Evolutionary conservation across 2,113 vertebrate species (phyloP).

Genomic region (Arizona elegans): DNA sequence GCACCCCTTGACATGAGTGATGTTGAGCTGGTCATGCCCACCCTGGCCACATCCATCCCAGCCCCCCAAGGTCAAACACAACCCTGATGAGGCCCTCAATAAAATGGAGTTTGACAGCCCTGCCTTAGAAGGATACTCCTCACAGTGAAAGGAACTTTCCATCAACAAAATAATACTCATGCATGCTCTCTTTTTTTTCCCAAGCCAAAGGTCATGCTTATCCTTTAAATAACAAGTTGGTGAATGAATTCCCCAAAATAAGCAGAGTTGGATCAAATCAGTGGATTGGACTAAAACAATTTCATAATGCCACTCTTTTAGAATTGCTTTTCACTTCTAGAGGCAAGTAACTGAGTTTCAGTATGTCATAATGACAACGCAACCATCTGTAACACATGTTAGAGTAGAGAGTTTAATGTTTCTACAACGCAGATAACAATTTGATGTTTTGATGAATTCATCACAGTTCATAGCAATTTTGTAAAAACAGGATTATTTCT

Average conservation of each 20-base stretch:
- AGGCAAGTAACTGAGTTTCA: neutral
- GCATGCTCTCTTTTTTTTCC: neutral
- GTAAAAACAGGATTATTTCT: neutral
- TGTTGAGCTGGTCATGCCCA: too few relatives aligned
- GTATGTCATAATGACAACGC: neutral
- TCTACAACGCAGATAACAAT: neutral
- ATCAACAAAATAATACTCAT: neutral
- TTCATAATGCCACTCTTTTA: neutral
- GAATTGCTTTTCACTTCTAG: neutral
- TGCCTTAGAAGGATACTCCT: neutral
- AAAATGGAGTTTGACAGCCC: too few relatives aligned
- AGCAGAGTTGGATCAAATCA: neutral
- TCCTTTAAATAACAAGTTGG: neutral
- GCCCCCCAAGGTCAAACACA: too few relatives aligned
- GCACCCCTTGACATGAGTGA: too few relatives aligned
- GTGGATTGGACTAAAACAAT: neutral
- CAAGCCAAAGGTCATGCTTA: neutral
- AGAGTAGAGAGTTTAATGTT: too few relatives aligned
- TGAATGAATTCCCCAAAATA: neutral
- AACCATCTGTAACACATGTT: neutral
- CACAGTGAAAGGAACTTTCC: neutral
- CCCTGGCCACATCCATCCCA: too few relatives aligned
- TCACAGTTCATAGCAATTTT: neutral
- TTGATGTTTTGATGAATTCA: neutral
- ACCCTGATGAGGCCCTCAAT: too few relatives aligned